A percentile compares a stretch with the other conserved stretches of the same genome.
phyloP scores from a whole-genome alignment of 2,797 vertebrate species.

The Sebastes matsubarae region DNA sequence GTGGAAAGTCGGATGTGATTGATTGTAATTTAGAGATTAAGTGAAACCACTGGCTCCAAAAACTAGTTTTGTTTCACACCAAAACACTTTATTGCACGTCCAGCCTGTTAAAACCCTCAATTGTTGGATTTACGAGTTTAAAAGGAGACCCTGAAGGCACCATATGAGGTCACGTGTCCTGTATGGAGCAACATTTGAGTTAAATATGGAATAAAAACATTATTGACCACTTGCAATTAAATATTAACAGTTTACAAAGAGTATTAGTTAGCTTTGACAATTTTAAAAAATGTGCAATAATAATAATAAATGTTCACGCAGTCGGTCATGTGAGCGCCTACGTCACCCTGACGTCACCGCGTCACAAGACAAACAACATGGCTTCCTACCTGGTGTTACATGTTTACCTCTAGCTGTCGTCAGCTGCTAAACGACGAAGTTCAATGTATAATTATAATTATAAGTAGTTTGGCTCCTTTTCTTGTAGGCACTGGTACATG shows the following conservation, averaged over 20 bases:
- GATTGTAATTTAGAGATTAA: not conserved
- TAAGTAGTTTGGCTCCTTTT: accelerated
- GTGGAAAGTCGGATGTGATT: not conserved
- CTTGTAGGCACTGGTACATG: accelerated
- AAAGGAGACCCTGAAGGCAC: not conserved
- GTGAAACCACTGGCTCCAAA: not conserved
- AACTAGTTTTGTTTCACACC: not conserved
- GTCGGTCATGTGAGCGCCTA: slow-evolving; percentile 35
- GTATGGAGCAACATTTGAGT: not conserved
- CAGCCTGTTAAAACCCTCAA: too few species aligned
- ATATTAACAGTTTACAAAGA: accelerated
- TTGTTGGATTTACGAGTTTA: not conserved
- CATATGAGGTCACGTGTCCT: slow-evolving; percentile 9
- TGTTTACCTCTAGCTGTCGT: not conserved
- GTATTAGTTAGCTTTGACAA: accelerated
- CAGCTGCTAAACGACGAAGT: not conserved
- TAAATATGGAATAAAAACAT: not conserved
- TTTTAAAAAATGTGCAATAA: not conserved
- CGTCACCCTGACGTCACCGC: slow-evolving; percentile 19
- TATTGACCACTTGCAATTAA: not conserved
- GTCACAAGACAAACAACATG: slow-evolving; percentile 74
- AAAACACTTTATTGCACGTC: not conserved
- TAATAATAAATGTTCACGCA: not conserved
- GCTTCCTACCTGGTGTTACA: not conserved
- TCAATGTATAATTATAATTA: accelerated